Evolutionary conservation across 2,888 invertebrate species (phyloP).

Genomic region (Syrphus vitripennis): DNA sequence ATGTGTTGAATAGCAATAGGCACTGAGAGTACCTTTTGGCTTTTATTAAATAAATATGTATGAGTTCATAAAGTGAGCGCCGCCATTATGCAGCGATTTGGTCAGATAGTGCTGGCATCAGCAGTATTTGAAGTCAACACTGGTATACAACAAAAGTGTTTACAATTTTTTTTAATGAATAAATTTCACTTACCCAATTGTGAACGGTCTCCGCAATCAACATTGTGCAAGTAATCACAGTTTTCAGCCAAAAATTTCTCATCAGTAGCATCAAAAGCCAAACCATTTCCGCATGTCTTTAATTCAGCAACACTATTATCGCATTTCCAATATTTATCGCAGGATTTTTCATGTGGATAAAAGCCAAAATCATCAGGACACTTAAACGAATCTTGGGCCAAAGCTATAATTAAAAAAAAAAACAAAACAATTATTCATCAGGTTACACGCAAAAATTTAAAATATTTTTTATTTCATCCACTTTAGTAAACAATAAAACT

Average conservation of each 20-base stretch:
- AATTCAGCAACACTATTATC: slow-evolving; percentile 93
- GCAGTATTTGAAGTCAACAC: too few relatives aligned
- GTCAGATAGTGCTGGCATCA: too few relatives aligned
- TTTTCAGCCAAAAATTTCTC: slow-evolving; percentile 95
- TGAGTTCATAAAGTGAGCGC: too few relatives aligned
- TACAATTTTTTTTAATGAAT: too few relatives aligned
- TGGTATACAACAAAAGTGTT: too few relatives aligned
- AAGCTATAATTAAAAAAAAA: slow-evolving; percentile 82
- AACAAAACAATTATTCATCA: slow-evolving; percentile 25
- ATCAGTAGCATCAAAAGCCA: slow-evolving; percentile 94
- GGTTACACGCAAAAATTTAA: not conserved
- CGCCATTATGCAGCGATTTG: too few relatives aligned
- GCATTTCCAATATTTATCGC: slow-evolving; percentile 98
- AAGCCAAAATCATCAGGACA: slow-evolving; percentile 97
- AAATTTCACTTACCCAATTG: slow-evolving; percentile 87
- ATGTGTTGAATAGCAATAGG: too few relatives aligned
- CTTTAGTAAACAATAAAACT: not conserved
- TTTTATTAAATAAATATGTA: too few relatives aligned
- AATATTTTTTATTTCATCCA: not conserved
- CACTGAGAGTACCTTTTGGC: too few relatives aligned
- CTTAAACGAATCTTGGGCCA: slow-evolving; percentile 92
- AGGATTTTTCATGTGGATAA: slow-evolving; percentile 93
- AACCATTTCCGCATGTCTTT: slow-evolving; percentile 96
- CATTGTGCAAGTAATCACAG: slow-evolving; percentile 97
- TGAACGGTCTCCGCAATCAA: slow-evolving; percentile 93